Percentiles rank a stretch among this genome's conserved stretches.
Conservation (phyloP, 2,113 vertebrate genomes). For the Thunnus maccoyii region DNA sequence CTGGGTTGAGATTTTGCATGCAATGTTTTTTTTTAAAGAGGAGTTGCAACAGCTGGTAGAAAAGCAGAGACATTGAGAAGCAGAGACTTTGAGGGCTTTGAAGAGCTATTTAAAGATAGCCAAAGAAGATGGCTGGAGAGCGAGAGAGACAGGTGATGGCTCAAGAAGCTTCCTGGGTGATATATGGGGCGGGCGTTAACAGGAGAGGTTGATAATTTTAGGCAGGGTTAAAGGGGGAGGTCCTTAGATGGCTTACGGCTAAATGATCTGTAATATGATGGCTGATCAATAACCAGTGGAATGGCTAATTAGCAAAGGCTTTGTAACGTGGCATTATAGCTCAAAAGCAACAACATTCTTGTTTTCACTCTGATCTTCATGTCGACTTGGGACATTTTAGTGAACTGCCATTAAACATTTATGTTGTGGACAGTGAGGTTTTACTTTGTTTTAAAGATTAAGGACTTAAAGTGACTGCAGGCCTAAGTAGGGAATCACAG, state of each 20-base stretch:
- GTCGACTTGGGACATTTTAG: not conserved
- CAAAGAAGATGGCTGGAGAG: slow-evolving; percentile 79
- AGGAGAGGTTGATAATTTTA: slow-evolving; percentile 76
- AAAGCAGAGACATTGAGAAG: slow-evolving; percentile 78
- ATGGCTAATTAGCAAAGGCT: slow-evolving; percentile 17
- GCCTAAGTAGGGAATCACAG: not conserved
- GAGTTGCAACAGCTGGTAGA: slow-evolving; percentile 78
- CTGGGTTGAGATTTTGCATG: slow-evolving; percentile 39
- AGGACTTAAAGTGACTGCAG: not conserved
- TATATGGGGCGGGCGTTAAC: slow-evolving; percentile 74
- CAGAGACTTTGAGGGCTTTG: slow-evolving; percentile 80
- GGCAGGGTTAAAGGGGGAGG: slow-evolving; percentile 55
- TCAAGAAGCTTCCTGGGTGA: slow-evolving; percentile 82
- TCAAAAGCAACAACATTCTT: not conserved
- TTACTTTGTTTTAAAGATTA: not conserved
- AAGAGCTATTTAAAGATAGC: slow-evolving; percentile 84
- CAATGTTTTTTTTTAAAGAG: slow-evolving; percentile 58
- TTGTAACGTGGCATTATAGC: not conserved
- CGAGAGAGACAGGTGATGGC: slow-evolving; percentile 84
- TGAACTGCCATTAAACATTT: not conserved
- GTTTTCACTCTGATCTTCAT: slow-evolving; percentile 4
- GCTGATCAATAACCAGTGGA: slow-evolving; percentile 63
- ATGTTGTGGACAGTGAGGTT: not conserved
- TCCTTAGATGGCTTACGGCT: slow-evolving; percentile 56
- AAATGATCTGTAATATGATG: slow-evolving; percentile 48